These are phyloP conservation scores for Drosophila lacteicornis DNA, from an alignment of 1,140 invertebrate genomes.

Conservation along the genomic window DNA sequence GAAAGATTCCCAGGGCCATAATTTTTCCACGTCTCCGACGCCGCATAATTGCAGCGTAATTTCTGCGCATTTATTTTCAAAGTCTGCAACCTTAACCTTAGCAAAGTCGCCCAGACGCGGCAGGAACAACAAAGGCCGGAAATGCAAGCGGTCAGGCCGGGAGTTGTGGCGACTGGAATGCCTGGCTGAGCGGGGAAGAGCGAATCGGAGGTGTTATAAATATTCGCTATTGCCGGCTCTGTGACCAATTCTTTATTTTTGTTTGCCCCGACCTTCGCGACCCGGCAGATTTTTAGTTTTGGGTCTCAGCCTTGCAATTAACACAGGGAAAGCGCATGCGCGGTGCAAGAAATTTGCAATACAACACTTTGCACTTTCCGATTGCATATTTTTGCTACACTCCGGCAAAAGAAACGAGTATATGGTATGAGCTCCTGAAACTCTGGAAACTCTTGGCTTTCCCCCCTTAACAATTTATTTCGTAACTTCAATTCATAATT, in stretches of 20 bases:
- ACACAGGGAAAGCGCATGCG: constrained; percentile 30
- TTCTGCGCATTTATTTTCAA: constrained; percentile 73
- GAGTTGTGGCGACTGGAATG: not conserved
- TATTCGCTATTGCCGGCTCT: constrained; percentile 29
- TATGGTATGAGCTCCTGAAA: no score
- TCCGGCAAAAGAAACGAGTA: not conserved
- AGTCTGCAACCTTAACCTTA: constrained; percentile 75
- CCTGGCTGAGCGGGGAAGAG: not conserved
- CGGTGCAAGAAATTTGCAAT: constrained; percentile 10
- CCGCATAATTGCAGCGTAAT: constrained; percentile 79
- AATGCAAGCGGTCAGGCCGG: constrained; percentile 27
- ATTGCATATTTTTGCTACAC: constrained; percentile 14
- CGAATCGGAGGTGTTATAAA: constrained; percentile 24
- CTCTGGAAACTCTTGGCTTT: not conserved
- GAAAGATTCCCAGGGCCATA: constrained; percentile 71
- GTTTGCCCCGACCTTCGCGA: constrained; percentile 34
- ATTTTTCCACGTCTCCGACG: constrained; percentile 74
- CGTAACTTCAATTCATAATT: not conserved
- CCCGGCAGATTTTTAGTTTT: constrained; percentile 4
- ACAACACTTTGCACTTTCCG: constrained; percentile 13
- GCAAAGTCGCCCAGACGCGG: constrained; percentile 17
- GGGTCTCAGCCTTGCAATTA: constrained; percentile 56
- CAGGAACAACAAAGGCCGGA: constrained; percentile 20
- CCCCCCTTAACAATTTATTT: no score
- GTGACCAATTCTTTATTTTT: constrained; percentile 17